These are phyloP conservation scores for Malurus alboscapulatus DNA, from an alignment of 2,113 vertebrate species.

Conservation along the genomic window DNA sequence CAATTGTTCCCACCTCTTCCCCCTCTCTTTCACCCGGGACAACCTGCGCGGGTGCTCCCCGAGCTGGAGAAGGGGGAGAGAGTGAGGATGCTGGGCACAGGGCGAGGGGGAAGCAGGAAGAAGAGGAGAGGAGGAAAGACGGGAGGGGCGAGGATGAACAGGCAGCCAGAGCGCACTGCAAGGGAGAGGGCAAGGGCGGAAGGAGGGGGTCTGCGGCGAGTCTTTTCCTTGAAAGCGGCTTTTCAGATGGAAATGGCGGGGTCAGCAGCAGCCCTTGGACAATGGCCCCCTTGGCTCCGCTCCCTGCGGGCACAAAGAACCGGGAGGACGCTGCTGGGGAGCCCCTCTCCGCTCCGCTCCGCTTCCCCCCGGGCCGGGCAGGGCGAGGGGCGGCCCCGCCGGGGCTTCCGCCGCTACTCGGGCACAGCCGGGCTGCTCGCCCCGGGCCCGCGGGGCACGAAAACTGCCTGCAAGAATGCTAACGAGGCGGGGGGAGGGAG, in stretches of 20 bases:
- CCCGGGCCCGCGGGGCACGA: slow-evolving; percentile 3
- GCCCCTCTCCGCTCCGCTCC: neutral
- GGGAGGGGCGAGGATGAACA: neutral
- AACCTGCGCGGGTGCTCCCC: neutral
- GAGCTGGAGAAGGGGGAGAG: neutral
- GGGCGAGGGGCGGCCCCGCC: neutral
- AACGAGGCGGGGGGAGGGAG: neutral
- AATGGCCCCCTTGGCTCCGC: neutral
- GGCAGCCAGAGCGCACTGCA: neutral
- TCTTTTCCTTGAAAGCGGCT: slow-evolving; percentile 1
- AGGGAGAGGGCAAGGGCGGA: neutral
- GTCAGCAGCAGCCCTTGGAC: slow-evolving; percentile 44
- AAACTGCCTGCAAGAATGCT: slow-evolving; percentile 49
- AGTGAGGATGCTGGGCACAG: neutral
- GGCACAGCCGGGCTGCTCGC: neutral
- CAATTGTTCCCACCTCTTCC: neutral
- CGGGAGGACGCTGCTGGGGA: neutral
- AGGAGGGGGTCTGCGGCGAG: neutral
- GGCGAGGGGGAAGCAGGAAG: neutral
- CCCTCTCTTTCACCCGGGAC: neutral
- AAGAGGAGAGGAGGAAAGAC: neutral
- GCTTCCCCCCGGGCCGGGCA: neutral
- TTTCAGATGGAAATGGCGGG: slow-evolving; percentile 64
- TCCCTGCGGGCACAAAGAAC: neutral
- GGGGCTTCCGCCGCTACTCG: neutral